phyloP scores from a whole-genome alignment of 2,888 invertebrate species.

The Agapetus fuscipes region DNA sequence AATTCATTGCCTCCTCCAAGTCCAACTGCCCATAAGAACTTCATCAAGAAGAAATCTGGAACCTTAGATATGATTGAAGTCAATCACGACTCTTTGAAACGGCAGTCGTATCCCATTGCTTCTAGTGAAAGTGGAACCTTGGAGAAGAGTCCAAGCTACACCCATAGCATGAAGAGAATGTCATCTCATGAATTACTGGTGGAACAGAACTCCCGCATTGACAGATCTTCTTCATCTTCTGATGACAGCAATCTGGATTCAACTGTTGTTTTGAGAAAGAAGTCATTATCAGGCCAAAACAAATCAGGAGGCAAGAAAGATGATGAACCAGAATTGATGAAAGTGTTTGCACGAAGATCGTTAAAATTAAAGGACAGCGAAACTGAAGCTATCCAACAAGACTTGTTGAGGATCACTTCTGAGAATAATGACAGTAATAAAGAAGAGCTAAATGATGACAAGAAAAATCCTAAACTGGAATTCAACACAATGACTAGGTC shows the following conservation, averaged over 20 bases:
- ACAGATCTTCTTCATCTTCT: slow-evolving; percentile 20
- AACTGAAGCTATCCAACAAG: slow-evolving; percentile 47
- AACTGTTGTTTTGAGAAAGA: slow-evolving; percentile 45
- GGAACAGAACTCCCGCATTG: slow-evolving; percentile 16
- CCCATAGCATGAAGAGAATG: slow-evolving; percentile 16
- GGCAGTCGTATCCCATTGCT: slow-evolving; percentile 4
- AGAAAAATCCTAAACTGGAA: slow-evolving; percentile 36
- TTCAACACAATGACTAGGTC: slow-evolving; percentile 47
- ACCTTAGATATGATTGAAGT: slow-evolving; percentile 13
- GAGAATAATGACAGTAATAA: slow-evolving; percentile 31
- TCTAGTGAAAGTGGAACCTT: slow-evolving; percentile 1
- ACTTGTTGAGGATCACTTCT: slow-evolving; percentile 34
- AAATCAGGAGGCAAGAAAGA: slow-evolving; percentile 45
- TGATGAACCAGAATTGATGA: slow-evolving; percentile 70
- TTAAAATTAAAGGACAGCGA: slow-evolving; percentile 68
- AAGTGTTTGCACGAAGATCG: slow-evolving; percentile 73
- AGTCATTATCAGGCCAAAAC: slow-evolving; percentile 33
- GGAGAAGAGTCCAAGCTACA: slow-evolving; percentile 9
- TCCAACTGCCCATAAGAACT: slow-evolving; percentile 18
- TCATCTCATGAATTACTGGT: slow-evolving; percentile 19
- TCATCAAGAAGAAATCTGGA: slow-evolving; percentile 18
- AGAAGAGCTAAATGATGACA: slow-evolving; percentile 28
- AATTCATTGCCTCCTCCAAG: slow-evolving; percentile 17
- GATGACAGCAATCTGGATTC: slow-evolving; percentile 19
- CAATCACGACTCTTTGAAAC: slow-evolving; percentile 13